Evolutionary conservation across 1,140 invertebrate genomes (phyloP).

Genomic region (Drosophila orosa): DNA sequence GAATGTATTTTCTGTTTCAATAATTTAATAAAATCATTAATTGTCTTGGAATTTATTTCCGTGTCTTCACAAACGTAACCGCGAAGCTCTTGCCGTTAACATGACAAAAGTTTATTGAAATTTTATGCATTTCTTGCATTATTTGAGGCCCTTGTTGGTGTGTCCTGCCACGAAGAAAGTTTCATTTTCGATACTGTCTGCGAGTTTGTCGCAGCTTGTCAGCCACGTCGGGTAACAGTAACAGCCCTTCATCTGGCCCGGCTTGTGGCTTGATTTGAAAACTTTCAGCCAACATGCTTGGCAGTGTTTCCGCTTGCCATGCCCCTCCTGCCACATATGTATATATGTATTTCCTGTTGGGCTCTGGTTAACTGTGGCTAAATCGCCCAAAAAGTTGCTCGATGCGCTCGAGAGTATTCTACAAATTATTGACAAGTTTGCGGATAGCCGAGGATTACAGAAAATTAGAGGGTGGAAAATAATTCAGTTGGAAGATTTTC

Average conservation of each 20-base stretch:
- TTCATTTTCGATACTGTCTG: constrained; percentile 43
- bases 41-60: not conserved
- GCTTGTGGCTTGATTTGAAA: constrained; percentile 35
- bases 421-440: constrained; percentile 17
- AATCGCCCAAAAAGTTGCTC: constrained; percentile 7
- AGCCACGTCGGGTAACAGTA: constrained; percentile 8
- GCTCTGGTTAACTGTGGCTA: constrained; percentile 2
- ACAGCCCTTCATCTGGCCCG: constrained; percentile 9
- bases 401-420: constrained; percentile 4
- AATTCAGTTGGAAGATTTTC: not conserved
- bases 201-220: constrained; percentile 34
- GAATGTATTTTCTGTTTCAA: not conserved
- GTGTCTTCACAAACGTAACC: constrained; percentile 1
- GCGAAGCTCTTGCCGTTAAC: constrained; percentile 32
- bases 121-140: constrained; percentile 53
- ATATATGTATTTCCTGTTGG: not conserved
- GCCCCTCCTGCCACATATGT: not conserved
- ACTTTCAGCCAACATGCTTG: constrained; percentile 24
- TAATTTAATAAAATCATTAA: not conserved
- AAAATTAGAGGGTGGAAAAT: not conserved
- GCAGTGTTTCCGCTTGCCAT: constrained; percentile 7
- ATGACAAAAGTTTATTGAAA: constrained; percentile 41
- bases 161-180: constrained; percentile 33
- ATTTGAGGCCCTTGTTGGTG: constrained; percentile 27
- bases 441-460: not conserved